A percentile compares a stretch with the other conserved stretches of the same genome.
Conservation (phyloP, 2,113 vertebrate genomes). For the Sebastes schlegelii region DNA sequence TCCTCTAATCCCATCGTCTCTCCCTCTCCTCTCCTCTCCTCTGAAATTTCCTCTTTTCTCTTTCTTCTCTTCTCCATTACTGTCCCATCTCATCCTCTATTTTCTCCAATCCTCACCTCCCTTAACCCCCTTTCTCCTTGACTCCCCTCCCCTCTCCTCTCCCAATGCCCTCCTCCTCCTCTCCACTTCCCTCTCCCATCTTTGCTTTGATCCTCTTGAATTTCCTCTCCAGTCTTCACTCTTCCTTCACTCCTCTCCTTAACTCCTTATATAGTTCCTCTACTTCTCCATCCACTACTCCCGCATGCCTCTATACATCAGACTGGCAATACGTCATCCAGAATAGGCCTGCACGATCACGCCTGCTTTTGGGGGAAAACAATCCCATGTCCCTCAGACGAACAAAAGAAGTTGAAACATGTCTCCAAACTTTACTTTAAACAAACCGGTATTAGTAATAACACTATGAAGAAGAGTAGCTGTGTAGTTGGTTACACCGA, state of each 20-base stretch:
- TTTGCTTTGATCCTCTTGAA: constrained; percentile 50
- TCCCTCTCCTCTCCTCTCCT: constrained; percentile 26
- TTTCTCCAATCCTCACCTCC: constrained; percentile 55
- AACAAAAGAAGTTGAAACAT: too few relatives aligned
- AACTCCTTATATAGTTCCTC: constrained; percentile 1
- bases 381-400: too few relatives aligned
- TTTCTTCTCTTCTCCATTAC: constrained; percentile 55
- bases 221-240: constrained; percentile 25
- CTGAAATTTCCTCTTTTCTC: constrained; percentile 26
- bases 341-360: too few relatives aligned
- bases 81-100: constrained; percentile 49
- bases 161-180: constrained; percentile 30
- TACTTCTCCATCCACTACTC: constrained; percentile 5
- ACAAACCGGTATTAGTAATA: too few relatives aligned
- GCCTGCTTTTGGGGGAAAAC: too few relatives aligned
- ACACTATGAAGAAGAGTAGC: too few relatives aligned
- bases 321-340: too few relatives aligned
- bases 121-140: constrained; percentile 52
- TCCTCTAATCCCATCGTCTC: constrained; percentile 67
- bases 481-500: too few relatives aligned
- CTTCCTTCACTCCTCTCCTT: constrained; percentile 17
- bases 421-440: too few relatives aligned
- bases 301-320: not conserved
- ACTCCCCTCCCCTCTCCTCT: constrained; percentile 51
- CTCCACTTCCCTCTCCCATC: constrained; percentile 21